Percentiles rank a stretch among this genome's conserved stretches.
phyloP scores from a whole-genome alignment of 1,140 invertebrate species.

The Drosophila kurseongensis region DNA sequence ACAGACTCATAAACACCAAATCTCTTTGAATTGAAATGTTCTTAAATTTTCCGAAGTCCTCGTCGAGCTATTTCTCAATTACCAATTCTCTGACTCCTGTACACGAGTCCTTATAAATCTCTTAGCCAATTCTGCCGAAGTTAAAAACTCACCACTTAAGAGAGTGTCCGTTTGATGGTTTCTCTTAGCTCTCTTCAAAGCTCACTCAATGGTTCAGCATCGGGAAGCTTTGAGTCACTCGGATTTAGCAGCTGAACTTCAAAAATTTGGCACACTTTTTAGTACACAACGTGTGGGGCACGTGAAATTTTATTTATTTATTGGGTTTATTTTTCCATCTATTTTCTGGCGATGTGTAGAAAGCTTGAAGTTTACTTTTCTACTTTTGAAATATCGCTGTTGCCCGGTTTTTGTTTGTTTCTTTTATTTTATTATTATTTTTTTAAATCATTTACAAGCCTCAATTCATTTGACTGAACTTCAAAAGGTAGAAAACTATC shows the following conservation, averaged over 20 bases:
- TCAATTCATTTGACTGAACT: slow-evolving; percentile 55
- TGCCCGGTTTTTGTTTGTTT: slow-evolving; percentile 1
- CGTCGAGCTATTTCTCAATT: not conserved
- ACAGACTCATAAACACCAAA: not conserved
- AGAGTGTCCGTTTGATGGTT: slow-evolving; percentile 4
- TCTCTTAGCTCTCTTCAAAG: slow-evolving; percentile 24
- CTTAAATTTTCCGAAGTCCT: not conserved
- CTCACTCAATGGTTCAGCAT: slow-evolving; percentile 32
- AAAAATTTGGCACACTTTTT: slow-evolving; percentile 62
- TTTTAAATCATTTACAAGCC: not conserved
- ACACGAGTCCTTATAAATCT: not conserved
- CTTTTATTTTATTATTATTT: not conserved
- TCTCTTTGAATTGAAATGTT: not conserved
- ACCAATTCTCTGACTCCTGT: not conserved
- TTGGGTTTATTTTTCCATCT: slow-evolving; percentile 44
- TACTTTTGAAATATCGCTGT: not conserved
- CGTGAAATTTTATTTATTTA: slow-evolving; percentile 78
- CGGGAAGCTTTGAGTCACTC: slow-evolving; percentile 44
- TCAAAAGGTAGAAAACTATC: slow-evolving; percentile 34
- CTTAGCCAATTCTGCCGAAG: not conserved
- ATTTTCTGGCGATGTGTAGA: slow-evolving; percentile 17
- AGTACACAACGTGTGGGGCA: slow-evolving; percentile 61
- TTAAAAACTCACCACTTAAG: slow-evolving; percentile 53
- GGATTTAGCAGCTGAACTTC: slow-evolving; percentile 18
- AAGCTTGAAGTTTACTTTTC: slow-evolving; percentile 37